Evolutionary conservation across 92 coral and sea anemone species (phyloP), one percentile per base, ranked within the genome.

Genomic region (Meandrina meandrites): DNA sequence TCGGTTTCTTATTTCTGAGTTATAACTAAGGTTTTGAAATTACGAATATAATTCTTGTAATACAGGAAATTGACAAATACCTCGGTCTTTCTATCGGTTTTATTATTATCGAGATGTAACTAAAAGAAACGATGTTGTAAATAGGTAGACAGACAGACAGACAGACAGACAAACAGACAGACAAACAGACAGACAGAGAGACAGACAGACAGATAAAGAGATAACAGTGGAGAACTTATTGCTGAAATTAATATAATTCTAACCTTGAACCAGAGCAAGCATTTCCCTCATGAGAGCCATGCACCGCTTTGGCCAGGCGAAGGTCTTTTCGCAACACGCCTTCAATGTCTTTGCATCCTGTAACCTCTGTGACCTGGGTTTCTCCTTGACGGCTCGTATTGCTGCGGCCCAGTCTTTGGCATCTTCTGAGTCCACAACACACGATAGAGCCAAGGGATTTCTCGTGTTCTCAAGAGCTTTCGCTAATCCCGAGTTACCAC

Each of bases 401-500:
- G 87, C 87, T n/a, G 70, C 0, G 56, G 87, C 87, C 87, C 87
- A 84, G 36, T 31, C 60, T 12, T 40, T 74, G 6, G 34, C 72
- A 51, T 84, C 80, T 21, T n/a, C 71, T 14, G 80, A 73, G 15
- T 84, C 18, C 58, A 84, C 87, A n/a, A 84, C 34, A 56, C 80
- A 84, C 16, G 87, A 36, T n/a, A 74, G 57, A 73, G 86, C 87
- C 37, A 84, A 5, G 14, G 19, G 37, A 8, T 84, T 32, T 10
- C 62, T 37, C 48, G 77, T 22, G 15, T 40, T 76, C 47, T 32
- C 50, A 8, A 85, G 82, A 30, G 88, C 88, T 85, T 85, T 80
- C 11, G 76, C 88, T 47, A 85, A 66, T 28, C 88, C 88, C 22
- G 88, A 85, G 31, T 85, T 66, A 27, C 40, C 66, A 16, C 82